phyloP scores from a whole-genome alignment of 2,113 vertebrate species.

The Terrapene triunguis region DNA sequence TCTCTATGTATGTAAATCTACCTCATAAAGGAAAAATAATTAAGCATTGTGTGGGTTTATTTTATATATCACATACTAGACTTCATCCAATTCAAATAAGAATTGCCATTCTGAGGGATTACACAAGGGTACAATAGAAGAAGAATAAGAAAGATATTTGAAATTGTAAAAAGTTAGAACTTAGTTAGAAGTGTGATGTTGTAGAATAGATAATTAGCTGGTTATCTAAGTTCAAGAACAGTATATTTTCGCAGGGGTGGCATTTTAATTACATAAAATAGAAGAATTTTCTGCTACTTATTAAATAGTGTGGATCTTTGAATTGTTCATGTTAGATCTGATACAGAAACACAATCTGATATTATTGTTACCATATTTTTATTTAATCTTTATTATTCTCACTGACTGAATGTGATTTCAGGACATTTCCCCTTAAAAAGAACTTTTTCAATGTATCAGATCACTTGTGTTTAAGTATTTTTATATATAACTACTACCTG shows the following conservation, averaged over 20 bases:
- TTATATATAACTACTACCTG: no score
- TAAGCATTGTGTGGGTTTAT: neutral
- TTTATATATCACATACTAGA: neutral
- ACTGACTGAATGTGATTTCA: neutral
- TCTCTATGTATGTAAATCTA: neutral
- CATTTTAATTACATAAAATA: neutral
- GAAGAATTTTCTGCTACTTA: neutral
- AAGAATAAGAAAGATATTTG: neutral
- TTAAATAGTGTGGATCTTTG: slow-evolving; percentile 35
- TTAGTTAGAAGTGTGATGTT: neutral
- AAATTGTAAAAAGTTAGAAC: neutral
- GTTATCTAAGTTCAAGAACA: neutral
- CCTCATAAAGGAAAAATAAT: neutral
- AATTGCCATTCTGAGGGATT: neutral
- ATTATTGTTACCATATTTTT: neutral
- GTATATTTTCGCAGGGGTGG: neutral
- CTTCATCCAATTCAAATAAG: neutral
- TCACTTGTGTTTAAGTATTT: neutral
- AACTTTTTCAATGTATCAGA: neutral
- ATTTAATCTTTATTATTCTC: neutral
- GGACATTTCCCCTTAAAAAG: neutral
- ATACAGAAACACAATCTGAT: neutral
- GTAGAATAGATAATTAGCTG: neutral
- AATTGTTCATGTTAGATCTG: neutral
- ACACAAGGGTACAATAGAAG: neutral